Evolutionary conservation across 2,888 invertebrate genomes (phyloP).

Genomic region (Temnothorax ravouxi): DNA sequence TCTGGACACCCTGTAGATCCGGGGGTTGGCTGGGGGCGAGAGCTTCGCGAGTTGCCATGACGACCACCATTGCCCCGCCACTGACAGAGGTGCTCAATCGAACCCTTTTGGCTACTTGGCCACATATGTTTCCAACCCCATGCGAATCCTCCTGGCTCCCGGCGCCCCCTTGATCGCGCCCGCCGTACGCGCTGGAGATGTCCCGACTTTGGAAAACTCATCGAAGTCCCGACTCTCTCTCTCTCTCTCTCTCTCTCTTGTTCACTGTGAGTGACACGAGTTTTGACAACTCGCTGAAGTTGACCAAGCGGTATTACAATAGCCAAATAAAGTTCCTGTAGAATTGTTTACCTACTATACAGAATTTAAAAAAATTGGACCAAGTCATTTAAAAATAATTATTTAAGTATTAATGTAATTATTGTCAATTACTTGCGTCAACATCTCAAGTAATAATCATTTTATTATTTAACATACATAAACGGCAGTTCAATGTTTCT

Average conservation of each 20-base stretch:
- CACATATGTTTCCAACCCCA: conserved; percentile 45
- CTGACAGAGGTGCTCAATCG: conserved; percentile 81
- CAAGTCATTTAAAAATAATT: background rate
- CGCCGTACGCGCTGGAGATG: background rate
- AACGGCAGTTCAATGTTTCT: background rate
- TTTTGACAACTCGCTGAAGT: conserved; percentile 26
- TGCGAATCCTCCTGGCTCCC: conserved; percentile 6
- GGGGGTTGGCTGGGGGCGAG: conserved; percentile 77
- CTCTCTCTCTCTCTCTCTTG: conserved; percentile 16
- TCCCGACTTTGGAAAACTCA: conserved; percentile 41
- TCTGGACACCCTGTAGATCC: conserved; percentile 79
- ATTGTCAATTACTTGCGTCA: background rate
- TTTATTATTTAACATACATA: background rate
- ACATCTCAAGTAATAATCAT: background rate
- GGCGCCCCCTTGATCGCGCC: conserved; percentile 9
- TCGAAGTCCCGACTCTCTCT: conserved; percentile 9
- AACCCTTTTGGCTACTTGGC: conserved; percentile 70
- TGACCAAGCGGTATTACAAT: background rate
- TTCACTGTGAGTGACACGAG: conserved; percentile 12
- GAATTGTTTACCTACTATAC: background rate
- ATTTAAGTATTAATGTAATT: background rate
- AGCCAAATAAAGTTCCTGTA: background rate
- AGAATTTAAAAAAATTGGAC: background rate
- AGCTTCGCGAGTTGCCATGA: conserved; percentile 81
- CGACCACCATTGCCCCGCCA: conserved; percentile 79